These are phyloP conservation scores for Cremastobaeus sp. DNA, from an alignment of 2,888 invertebrate species.

Conservation along the genomic window DNA sequence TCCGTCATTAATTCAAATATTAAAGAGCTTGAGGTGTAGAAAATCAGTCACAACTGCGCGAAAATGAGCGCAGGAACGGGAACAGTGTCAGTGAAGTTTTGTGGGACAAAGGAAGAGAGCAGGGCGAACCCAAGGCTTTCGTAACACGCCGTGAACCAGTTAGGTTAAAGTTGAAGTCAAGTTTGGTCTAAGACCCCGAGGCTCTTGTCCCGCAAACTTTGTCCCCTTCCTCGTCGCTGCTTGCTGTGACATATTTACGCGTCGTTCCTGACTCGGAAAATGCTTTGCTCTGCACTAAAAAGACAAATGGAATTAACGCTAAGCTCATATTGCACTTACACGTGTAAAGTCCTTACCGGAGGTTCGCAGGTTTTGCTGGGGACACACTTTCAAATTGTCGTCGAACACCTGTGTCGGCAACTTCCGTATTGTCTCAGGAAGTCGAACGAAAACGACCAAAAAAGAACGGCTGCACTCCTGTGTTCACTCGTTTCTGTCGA, in stretches of 20 bases:
- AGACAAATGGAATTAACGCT: conserved; percentile 59
- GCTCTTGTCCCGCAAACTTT: conserved; percentile 21
- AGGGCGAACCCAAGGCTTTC: conserved; percentile 12
- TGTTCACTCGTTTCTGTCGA: too few relatives aligned
- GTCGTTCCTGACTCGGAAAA: conserved; percentile 58
- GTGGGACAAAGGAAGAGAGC: background rate
- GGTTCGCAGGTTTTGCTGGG: conserved; percentile 24
- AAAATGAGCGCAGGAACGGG: conserved; percentile 6
- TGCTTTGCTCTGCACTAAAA: conserved; percentile 45
- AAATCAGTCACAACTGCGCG: conserved; percentile 1
- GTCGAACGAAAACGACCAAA: too few relatives aligned
- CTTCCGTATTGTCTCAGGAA: too few relatives aligned
- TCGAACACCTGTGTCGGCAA: conserved; percentile 51
- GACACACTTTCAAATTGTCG: conserved; percentile 26
- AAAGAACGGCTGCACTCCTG: too few relatives aligned
- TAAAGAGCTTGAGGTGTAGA: too few relatives aligned
- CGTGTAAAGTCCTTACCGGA: conserved; percentile 34
- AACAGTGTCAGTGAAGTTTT: conserved; percentile 11
- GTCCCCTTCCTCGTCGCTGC: background rate
- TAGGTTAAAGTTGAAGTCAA: conserved; percentile 55
- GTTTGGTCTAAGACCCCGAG: conserved; percentile 33
- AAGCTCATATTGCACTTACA: conserved; percentile 53
- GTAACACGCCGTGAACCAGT: conserved; percentile 47
- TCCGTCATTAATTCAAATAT: too few relatives aligned
- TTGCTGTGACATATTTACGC: conserved; percentile 53